A percentile compares a stretch with the other conserved stretches of the same genome.
These are phyloP conservation scores for Mallateleia sp. DNA, from an alignment of 2,888 invertebrate genomes.

Conservation along the genomic window DNA sequence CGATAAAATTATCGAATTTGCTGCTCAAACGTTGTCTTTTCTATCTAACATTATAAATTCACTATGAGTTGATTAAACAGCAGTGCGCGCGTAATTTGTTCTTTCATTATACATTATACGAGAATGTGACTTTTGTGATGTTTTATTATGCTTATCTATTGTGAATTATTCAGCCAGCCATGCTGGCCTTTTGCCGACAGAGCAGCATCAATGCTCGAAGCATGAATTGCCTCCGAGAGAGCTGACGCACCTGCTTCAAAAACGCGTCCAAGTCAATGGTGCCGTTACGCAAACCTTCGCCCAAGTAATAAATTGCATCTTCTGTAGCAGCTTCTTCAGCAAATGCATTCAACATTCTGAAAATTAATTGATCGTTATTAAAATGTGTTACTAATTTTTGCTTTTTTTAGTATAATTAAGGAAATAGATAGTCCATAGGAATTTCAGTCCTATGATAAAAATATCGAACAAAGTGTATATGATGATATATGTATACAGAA, in stretches of 20 bases:
- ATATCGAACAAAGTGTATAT: too few relatives aligned
- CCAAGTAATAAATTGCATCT: slow-evolving; percentile 99
- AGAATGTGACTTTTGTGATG: not conserved
- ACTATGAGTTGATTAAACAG: not conserved
- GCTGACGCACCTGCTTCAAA: slow-evolving; percentile 98
- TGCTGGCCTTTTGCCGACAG: slow-evolving; percentile 98
- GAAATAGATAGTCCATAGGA: too few relatives aligned
- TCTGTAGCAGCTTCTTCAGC: slow-evolving; percentile 99
- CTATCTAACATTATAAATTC: not conserved
- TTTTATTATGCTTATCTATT: slow-evolving; percentile 24
- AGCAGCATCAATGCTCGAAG: slow-evolving; percentile 98
- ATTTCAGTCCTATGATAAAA: too few relatives aligned
- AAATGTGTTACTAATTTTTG: too few relatives aligned
- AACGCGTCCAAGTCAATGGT: slow-evolving; percentile 99
- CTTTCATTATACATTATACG: not conserved
- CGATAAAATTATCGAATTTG: not conserved
- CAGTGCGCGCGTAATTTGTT: not conserved
- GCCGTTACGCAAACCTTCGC: slow-evolving; percentile 97
- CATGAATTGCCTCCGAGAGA: slow-evolving; percentile 99
- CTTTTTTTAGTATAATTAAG: too few relatives aligned
- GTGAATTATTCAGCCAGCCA: slow-evolving; percentile 92
- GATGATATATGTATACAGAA: too few relatives aligned
- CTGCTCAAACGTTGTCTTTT: not conserved
- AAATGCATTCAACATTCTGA: slow-evolving; percentile 96
- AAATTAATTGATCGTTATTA: slow-evolving; percentile 78